These are phyloP conservation scores for Drosophila pallidifrons DNA, from an alignment of 1,140 invertebrate species.

Conservation along the genomic window DNA sequence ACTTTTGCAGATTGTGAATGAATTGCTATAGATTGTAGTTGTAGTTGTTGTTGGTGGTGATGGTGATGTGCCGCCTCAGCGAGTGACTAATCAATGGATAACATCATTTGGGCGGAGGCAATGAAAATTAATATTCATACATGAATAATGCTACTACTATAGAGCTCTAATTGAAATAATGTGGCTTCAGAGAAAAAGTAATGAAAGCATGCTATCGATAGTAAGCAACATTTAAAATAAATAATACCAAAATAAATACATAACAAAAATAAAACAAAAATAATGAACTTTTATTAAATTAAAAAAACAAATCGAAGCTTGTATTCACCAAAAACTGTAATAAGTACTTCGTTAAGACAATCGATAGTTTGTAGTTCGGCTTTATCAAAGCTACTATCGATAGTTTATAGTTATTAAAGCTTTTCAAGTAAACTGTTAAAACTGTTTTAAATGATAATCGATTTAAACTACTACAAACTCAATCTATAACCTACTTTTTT, in stretches of 20 bases:
- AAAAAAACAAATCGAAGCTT: no score
- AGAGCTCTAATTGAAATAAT: background rate
- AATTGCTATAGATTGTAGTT: constrained; percentile 19
- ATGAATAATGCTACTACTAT: constrained; percentile 4
- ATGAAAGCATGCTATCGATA: background rate
- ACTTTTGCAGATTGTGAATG: constrained; percentile 17
- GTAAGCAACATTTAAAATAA: background rate
- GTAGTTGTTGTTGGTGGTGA: background rate
- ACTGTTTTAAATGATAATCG: no score
- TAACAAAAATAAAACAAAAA: no score
- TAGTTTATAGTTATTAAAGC: background rate
- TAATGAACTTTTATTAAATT: no score
- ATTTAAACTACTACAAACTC: no score
- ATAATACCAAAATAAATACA: no score
- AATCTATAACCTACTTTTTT: no score
- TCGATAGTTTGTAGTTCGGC: background rate
- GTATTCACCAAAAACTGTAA: no score
- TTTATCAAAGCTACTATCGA: background rate
- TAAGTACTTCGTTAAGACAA: background rate
- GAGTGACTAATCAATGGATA: constrained; percentile 28
- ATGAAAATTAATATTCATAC: constrained; percentile 3
- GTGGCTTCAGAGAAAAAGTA: background rate
- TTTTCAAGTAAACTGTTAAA: no score
- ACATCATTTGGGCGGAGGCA: constrained; percentile 27
- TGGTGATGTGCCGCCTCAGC: background rate